phyloP scores from a whole-genome alignment of 2,797 vertebrate species.

The Psittacula derbiana region DNA sequence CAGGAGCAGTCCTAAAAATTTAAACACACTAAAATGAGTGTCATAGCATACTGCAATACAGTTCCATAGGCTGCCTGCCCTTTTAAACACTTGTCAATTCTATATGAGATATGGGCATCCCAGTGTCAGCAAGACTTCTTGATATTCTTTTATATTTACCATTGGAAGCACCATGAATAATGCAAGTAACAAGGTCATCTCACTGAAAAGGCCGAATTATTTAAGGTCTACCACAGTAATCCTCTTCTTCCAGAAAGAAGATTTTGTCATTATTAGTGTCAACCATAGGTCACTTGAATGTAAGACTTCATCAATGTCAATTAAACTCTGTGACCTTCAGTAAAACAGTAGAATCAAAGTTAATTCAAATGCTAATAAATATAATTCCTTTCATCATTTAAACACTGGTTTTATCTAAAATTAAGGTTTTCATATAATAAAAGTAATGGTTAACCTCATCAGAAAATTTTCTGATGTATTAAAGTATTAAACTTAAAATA shows the following conservation, averaged over 20 bases:
- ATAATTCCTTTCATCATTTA: slow-evolving; percentile 36
- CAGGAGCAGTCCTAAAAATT: neutral
- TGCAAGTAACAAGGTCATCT: slow-evolving; percentile 44
- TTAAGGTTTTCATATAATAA: neutral
- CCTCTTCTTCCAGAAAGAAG: slow-evolving; percentile 9
- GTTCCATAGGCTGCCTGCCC: neutral
- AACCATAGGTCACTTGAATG: slow-evolving; percentile 27
- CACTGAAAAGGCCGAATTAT: slow-evolving; percentile 2
- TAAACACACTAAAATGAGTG: neutral
- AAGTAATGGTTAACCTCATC: neutral
- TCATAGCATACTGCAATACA: neutral
- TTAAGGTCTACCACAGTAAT: slow-evolving; percentile 12
- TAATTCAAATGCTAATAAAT: slow-evolving; percentile 32
- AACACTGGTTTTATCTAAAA: slow-evolving; percentile 5
- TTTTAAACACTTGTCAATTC: neutral
- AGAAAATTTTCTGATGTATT: neutral
- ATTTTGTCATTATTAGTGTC: slow-evolving; percentile 58
- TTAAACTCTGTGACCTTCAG: slow-evolving; percentile 59
- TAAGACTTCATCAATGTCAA: slow-evolving; percentile 52
- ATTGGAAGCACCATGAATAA: slow-evolving; percentile 24
- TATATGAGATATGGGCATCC: neutral
- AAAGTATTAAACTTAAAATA: neutral
- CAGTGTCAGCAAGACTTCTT: neutral
- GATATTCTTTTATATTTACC: slow-evolving; percentile 1
- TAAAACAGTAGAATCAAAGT: slow-evolving; percentile 35